These are phyloP conservation scores for Fissipunctia ypsillon DNA, from an alignment of 2,888 invertebrate species.

Conservation along the genomic window DNA sequence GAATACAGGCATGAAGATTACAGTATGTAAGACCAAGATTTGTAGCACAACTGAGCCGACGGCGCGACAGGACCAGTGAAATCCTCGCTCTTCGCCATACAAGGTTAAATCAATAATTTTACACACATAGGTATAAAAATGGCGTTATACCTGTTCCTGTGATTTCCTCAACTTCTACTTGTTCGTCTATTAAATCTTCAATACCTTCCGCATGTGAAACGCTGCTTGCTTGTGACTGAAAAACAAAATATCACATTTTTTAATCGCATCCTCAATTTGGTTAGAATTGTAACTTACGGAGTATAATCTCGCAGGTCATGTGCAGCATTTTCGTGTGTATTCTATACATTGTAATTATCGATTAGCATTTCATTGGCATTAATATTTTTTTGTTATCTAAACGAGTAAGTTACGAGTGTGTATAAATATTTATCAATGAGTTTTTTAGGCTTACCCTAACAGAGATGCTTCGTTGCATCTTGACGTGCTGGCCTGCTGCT, in stretches of 20 bases:
- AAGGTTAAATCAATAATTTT: background rate
- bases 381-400: background rate
- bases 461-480: conserved; percentile 78
- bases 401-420: background rate
- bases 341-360: background rate
- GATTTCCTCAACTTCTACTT: conserved; percentile 92
- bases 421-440: background rate
- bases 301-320: background rate
- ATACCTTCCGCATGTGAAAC: conserved; percentile 70
- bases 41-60: background rate
- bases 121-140: background rate
- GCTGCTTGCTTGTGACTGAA: conserved; percentile 79
- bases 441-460: conserved; percentile 33
- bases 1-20: no score
- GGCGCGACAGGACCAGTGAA: background rate
- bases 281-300: background rate
- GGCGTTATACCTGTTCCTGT: conserved; percentile 90
- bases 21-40: background rate
- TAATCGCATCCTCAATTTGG: background rate
- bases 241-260: conserved; percentile 36
- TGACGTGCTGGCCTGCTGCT: conserved; percentile 39
- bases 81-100: background rate
- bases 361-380: conserved; percentile 10
- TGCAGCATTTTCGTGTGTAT: background rate
- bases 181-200: conserved; percentile 73